Evolutionary conservation across 2,888 invertebrate genomes (phyloP), one percentile per base, ranked within the genome.

Genomic region (Melieria omissa): DNA sequence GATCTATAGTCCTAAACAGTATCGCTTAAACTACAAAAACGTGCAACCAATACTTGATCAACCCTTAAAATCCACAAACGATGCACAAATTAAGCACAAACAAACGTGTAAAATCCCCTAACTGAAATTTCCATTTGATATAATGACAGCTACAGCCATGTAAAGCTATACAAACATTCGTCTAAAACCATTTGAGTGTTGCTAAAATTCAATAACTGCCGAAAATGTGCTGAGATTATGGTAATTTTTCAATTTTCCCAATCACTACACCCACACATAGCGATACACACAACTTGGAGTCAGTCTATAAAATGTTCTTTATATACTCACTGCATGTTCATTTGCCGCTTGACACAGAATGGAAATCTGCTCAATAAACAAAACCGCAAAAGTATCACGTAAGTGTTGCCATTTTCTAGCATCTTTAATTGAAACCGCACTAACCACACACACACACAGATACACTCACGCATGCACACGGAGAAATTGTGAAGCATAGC

Each of bases 361-460:
- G 67, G 54, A 71, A 71, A 61, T 67, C 52, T 58, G 66, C 49
- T 29, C 62, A 57, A 62, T 66, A 65, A 66, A 71, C 52, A 65
- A 57, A 71, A 68, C 72, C 72, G 47, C 72, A 72, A 61, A 63
- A 69, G 72, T 69, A 72, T 72, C 68, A 69, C 54, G 65, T 52
- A 72, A 69, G 68, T 69, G 72, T 68, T 72, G 64, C 65, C 58
- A 65, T 72, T 72, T 72, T 41, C 60, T 16, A 47, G 64, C 68
- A 64, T 49, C 64, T 72, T 72, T 69, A 72, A 72, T 72, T 72
- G 68, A 69, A 72, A 69, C 72, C 72, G 46, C 68, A 42, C 42
- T 46, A 71, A 65, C 62, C 71, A 58, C 71, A 67, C 57, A 44
- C 60, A 47, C 10, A 64, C 46, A 29, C 41, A 47, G 14, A 29